These are phyloP conservation scores for Siphlonurus alternatus DNA, from an alignment of 2,888 invertebrate species.

Conservation along the genomic window DNA sequence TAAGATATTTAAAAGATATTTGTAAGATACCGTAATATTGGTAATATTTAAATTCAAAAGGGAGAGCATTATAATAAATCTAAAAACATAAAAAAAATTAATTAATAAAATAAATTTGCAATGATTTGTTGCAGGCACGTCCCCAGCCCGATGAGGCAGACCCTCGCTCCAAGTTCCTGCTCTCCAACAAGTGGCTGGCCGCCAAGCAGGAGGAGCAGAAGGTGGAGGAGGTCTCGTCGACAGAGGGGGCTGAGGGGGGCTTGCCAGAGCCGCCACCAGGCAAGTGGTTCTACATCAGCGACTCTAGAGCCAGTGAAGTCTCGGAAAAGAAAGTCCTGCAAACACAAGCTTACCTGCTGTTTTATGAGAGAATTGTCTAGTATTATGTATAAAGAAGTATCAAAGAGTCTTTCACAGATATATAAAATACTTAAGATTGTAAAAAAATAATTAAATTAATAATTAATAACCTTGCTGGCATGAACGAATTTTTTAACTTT, in stretches of 20 bases:
- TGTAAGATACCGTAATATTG: no score
- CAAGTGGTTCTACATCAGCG: slow-evolving; percentile 89
- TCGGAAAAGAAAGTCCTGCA: slow-evolving; percentile 61
- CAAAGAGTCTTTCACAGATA: no score
- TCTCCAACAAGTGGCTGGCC: slow-evolving; percentile 34
- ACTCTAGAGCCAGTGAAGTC: slow-evolving; percentile 69
- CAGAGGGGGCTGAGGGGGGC: slow-evolving; percentile 17
- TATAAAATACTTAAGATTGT: no score
- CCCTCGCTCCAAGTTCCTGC: slow-evolving; percentile 55
- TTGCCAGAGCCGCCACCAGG: slow-evolving; percentile 40
- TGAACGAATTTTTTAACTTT: no score
- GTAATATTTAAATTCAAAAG: no score
- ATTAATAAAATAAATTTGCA: no score
- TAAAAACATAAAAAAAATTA: no score
- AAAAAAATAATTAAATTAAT: no score
- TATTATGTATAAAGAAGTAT: no score
- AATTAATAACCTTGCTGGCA: no score
- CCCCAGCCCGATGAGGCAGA: slow-evolving; percentile 35
- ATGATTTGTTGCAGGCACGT: slow-evolving; percentile 10
- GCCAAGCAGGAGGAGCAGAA: slow-evolving; percentile 28
- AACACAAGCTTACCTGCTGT: slow-evolving; percentile 86
- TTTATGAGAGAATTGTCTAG: slow-evolving; percentile 84
- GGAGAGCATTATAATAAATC: no score
- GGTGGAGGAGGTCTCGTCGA: slow-evolving; percentile 24
- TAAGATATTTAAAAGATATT: no score